These are phyloP conservation scores for Ctenoplectra terminalis DNA, from an alignment of 1,140 invertebrate genomes.

Conservation along the genomic window DNA sequence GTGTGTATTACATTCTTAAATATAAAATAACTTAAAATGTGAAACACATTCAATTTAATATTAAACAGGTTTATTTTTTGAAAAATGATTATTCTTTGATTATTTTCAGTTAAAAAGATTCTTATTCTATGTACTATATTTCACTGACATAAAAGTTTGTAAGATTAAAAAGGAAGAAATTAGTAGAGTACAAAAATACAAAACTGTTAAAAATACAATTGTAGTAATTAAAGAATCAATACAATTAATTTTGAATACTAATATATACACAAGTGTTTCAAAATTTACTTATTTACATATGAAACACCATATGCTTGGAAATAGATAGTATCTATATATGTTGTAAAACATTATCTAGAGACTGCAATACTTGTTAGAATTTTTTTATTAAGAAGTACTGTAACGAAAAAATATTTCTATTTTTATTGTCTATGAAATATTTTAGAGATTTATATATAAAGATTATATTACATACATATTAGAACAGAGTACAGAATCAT, in stretches of 20 bases:
- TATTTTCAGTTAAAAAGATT: too few relatives aligned
- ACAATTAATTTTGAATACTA: constrained; percentile 27
- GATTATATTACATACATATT: background rate
- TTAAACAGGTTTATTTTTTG: too few relatives aligned
- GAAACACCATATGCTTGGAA: background rate
- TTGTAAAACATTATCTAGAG: background rate
- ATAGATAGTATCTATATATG: background rate
- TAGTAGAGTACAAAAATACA: background rate
- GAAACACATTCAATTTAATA: too few relatives aligned
- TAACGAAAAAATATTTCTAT: too few relatives aligned
- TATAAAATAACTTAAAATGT: too few relatives aligned
- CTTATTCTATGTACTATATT: too few relatives aligned
- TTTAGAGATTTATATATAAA: background rate
- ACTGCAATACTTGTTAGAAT: too few relatives aligned
- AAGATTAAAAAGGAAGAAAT: background rate
- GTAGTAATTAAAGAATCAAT: background rate
- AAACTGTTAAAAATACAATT: background rate
- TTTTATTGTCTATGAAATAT: background rate
- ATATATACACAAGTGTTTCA: constrained; percentile 52
- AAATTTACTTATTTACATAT: background rate
- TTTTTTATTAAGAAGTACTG: too few relatives aligned
- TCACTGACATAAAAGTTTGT: too few relatives aligned
- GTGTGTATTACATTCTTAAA: too few relatives aligned
- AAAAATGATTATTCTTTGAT: too few relatives aligned
- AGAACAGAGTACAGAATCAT: background rate